phyloP scores from a whole-genome alignment of 2,888 invertebrate species.

The Dryocosmus kuriphilus region DNA sequence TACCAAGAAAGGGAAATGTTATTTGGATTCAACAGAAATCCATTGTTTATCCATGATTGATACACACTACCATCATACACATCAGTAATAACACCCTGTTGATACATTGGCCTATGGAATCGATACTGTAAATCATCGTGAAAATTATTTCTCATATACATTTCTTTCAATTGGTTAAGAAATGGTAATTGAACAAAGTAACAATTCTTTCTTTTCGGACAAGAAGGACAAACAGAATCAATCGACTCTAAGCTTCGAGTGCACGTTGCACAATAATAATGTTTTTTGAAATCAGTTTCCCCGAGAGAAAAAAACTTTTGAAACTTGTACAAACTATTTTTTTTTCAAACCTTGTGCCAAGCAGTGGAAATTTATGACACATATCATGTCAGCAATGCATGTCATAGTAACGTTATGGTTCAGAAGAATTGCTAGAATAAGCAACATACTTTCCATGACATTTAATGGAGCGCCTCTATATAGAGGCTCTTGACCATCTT shows the following conservation, averaged over 20 bases:
- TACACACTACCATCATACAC: slow-evolving; percentile 47
- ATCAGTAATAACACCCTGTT: slow-evolving; percentile 41
- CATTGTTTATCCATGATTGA: slow-evolving; percentile 41
- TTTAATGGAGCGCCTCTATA: slow-evolving; percentile 36
- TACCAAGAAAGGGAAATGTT: too few species aligned
- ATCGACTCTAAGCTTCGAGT: neutral
- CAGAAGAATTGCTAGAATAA: slow-evolving; percentile 41
- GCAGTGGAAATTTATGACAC: slow-evolving; percentile 41
- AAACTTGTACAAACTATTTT: slow-evolving; percentile 3
- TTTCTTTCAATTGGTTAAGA: slow-evolving; percentile 39
- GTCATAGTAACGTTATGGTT: slow-evolving; percentile 27
- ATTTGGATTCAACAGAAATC: too few species aligned
- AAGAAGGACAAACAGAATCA: slow-evolving; percentile 7
- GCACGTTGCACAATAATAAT: too few species aligned
- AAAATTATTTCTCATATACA: slow-evolving; percentile 43
- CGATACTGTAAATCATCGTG: slow-evolving; percentile 38
- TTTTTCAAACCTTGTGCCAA: neutral
- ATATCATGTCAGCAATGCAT: slow-evolving; percentile 38
- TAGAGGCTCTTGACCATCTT: neutral
- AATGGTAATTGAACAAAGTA: slow-evolving; percentile 40
- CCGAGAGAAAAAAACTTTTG: too few species aligned
- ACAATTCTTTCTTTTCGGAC: slow-evolving; percentile 33
- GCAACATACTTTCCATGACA: slow-evolving; percentile 44
- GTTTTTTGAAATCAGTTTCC: too few species aligned
- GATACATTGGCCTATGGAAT: slow-evolving; percentile 40